Percentiles rank a stretch among this genome's conserved stretches.
Evolutionary conservation across 1,140 invertebrate genomes (phyloP).

Genomic region (Leptestheria dahalacensis): DNA sequence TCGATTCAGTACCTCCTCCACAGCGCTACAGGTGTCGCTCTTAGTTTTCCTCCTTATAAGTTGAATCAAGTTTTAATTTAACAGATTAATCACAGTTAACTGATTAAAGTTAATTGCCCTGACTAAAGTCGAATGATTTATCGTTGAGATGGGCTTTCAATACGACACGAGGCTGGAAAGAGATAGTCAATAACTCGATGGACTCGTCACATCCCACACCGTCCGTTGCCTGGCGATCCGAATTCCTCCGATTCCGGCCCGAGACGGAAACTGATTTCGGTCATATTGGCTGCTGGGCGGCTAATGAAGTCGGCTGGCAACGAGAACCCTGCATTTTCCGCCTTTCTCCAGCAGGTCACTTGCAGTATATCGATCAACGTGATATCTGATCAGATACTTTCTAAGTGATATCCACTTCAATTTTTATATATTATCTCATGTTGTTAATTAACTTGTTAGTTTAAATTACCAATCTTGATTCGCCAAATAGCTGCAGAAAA

Average conservation of each 20-base stretch:
- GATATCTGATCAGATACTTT: no score
- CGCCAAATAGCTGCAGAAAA: no score
- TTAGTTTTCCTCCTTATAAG: not conserved
- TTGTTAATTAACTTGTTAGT: no score
- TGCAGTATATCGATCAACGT: no score
- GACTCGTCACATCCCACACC: not conserved
- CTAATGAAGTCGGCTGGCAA: constrained; percentile 58
- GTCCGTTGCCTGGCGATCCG: not conserved
- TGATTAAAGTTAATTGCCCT: no score
- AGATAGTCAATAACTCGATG: constrained; percentile 2
- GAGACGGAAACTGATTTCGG: constrained; percentile 54
- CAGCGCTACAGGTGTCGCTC: not conserved
- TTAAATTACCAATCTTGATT: no score
- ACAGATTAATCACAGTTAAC: no score
- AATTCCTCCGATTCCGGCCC: constrained; percentile 27
- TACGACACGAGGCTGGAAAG: constrained; percentile 13
- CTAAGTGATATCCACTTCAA: no score
- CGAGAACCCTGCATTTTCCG: constrained; percentile 60
- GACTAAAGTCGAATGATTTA: no score
- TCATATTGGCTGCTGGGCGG: constrained; percentile 52
- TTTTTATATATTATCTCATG: no score
- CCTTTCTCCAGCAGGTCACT: constrained; percentile 64
- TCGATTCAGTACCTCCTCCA: constrained; percentile 7
- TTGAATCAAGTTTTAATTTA: not conserved
- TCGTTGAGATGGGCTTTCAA: constrained; percentile 12